Evolutionary conservation across 2,888 invertebrate species (phyloP).

Genomic region (Cantharis flavilabris): DNA sequence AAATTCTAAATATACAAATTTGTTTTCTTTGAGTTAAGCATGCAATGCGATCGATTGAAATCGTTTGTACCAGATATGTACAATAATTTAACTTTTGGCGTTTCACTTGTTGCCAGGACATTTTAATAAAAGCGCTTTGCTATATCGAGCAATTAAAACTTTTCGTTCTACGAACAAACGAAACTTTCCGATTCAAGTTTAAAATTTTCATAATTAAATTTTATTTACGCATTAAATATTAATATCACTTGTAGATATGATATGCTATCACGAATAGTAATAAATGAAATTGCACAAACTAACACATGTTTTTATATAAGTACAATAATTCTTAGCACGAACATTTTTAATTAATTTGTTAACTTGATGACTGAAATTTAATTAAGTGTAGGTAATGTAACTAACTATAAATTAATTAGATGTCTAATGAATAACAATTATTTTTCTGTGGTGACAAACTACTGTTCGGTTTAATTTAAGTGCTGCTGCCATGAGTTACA

Average conservation of each 20-base stretch:
- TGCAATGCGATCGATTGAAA: background rate
- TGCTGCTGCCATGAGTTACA: background rate
- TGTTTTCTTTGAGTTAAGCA: background rate
- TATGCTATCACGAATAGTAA: background rate
- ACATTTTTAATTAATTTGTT: background rate
- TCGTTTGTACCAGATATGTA: background rate
- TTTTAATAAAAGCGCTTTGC: constrained; percentile 17
- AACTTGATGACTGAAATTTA: background rate
- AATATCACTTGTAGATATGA: background rate
- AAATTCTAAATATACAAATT: background rate
- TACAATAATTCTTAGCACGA: background rate
- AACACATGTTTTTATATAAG: background rate
- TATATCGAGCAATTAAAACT: constrained; percentile 23
- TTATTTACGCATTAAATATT: constrained; percentile 5
- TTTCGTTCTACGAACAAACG: constrained; percentile 14
- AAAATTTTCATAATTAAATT: constrained; percentile 18
- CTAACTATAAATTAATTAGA: background rate
- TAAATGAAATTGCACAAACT: background rate
- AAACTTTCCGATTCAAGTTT: constrained; percentile 15
- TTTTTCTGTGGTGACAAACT: background rate
- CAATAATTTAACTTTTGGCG: background rate
- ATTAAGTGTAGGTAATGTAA: background rate
- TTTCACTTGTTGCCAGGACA: constrained; percentile 20
- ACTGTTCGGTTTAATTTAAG: background rate
- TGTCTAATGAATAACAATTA: background rate